phyloP scores from a whole-genome alignment of 2,888 invertebrate species.

The Magallana nippona region DNA sequence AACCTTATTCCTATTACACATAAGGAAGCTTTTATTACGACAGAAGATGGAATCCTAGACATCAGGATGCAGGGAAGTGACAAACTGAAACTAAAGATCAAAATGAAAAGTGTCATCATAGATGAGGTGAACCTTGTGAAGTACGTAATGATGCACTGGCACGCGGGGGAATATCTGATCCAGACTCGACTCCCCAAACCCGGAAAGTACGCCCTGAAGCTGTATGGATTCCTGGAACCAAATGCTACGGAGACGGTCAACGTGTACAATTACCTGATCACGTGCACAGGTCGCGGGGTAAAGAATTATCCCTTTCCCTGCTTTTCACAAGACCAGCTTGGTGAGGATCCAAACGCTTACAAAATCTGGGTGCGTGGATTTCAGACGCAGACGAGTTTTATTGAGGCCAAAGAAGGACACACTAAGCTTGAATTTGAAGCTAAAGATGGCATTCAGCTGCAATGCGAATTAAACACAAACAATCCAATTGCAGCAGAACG shows the following conservation, averaged over 20 bases:
- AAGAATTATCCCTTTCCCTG: conserved; percentile 62
- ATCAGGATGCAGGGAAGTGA: conserved; percentile 63
- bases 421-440: conserved; percentile 61
- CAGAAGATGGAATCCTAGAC: conserved; percentile 69
- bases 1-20: conserved; percentile 67
- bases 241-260: conserved; percentile 64
- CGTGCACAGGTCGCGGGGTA: conserved; percentile 34
- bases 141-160: conserved; percentile 62
- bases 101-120: conserved; percentile 62
- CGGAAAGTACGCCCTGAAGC: conserved; percentile 69
- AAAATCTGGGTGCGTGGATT: conserved; percentile 61
- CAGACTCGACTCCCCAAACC: conserved; percentile 66
- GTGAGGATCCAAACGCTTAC: conserved; percentile 55
- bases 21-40: conserved; percentile 62
- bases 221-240: conserved; percentile 64
- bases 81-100: conserved; percentile 61
- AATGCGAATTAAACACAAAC: conserved; percentile 67
- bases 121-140: conserved; percentile 65
- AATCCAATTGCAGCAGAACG: conserved; percentile 54
- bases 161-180: conserved; percentile 64
- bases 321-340: conserved; percentile 60
- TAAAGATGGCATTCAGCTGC: conserved; percentile 59
- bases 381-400: conserved; percentile 56
- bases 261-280: conserved; percentile 73
- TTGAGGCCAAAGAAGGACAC: conserved; percentile 62